Percentiles rank a stretch among this genome's conserved stretches.
These are phyloP conservation scores for Cistogaster globosa DNA, from an alignment of 2,888 invertebrate species.

Conservation along the genomic window DNA sequence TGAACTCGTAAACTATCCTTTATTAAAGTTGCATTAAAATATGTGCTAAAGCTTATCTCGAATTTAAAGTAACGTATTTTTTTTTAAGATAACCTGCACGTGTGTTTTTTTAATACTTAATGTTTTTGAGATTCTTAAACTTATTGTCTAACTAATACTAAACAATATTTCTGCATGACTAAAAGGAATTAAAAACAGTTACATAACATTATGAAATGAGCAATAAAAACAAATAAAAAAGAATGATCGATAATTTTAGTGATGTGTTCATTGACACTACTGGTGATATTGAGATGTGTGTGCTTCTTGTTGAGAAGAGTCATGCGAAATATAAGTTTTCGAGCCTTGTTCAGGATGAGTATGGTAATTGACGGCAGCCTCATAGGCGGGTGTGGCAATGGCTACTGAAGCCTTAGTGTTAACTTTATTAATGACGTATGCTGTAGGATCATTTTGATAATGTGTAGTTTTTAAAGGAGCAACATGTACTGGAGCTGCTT, in stretches of 20 bases:
- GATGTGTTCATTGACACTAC: neutral
- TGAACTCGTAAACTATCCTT: no score
- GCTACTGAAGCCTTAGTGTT: neutral
- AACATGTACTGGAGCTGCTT: conserved; percentile 61
- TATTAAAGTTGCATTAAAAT: no score
- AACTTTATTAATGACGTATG: conserved; percentile 55
- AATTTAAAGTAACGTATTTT: no score
- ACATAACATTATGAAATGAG: neutral
- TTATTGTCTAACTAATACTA: neutral
- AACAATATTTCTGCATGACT: neutral
- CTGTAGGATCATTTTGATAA: conserved; percentile 61
- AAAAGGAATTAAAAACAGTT: neutral
- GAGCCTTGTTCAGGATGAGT: conserved; percentile 69
- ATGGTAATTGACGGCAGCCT: conserved; percentile 73
- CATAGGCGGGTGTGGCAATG: conserved; percentile 58
- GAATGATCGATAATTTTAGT: neutral
- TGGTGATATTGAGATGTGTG: conserved; percentile 78
- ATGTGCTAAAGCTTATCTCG: no score
- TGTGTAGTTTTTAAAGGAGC: conserved; percentile 68
- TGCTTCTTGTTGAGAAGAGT: conserved; percentile 73
- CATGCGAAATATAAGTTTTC: conserved; percentile 72
- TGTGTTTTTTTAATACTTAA: no score
- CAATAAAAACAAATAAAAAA: neutral
- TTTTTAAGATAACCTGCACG: no score
- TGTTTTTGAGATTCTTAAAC: neutral